phyloP scores from a whole-genome alignment of 1,140 invertebrate genomes.

The Hyles vespertilio region DNA sequence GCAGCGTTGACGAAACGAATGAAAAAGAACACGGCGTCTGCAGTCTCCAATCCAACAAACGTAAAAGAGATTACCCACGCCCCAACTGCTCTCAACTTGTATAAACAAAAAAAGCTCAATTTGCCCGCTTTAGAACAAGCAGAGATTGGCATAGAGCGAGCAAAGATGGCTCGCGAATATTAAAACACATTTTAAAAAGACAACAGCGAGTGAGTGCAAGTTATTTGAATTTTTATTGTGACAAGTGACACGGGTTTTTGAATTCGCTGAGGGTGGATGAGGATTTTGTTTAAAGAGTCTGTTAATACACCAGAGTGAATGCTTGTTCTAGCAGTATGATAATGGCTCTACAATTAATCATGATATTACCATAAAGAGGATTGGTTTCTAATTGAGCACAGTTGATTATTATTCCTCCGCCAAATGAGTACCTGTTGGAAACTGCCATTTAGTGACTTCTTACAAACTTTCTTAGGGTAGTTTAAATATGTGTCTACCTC shows the following conservation, averaged over 20 bases:
- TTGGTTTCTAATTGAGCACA: too few species aligned
- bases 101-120: slow-evolving; percentile 71
- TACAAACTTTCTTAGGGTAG: too few species aligned
- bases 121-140: slow-evolving; percentile 67
- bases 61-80: slow-evolving; percentile 72
- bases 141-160: slow-evolving; percentile 59
- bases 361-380: too few species aligned
- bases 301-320: too few species aligned
- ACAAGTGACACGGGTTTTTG: slow-evolving; percentile 42
- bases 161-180: slow-evolving; percentile 66
- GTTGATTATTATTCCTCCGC: too few species aligned
- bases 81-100: slow-evolving; percentile 68
- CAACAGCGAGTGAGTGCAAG: slow-evolving; percentile 44
- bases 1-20: slow-evolving; percentile 57
- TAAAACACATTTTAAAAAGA: slow-evolving; percentile 71
- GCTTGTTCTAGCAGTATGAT: too few species aligned
- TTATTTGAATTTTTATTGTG: slow-evolving; percentile 67
- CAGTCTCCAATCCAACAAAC: slow-evolving; percentile 69
- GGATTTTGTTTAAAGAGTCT: too few species aligned
- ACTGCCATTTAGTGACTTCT: too few species aligned
- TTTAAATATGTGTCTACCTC: too few species aligned
- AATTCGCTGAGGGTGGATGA: too few species aligned
- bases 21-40: slow-evolving; percentile 42
- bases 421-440: too few species aligned
- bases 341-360: too few species aligned